Conservation (phyloP, 2,888 invertebrate genomes). For the Ochlodes sylvanus region DNA sequence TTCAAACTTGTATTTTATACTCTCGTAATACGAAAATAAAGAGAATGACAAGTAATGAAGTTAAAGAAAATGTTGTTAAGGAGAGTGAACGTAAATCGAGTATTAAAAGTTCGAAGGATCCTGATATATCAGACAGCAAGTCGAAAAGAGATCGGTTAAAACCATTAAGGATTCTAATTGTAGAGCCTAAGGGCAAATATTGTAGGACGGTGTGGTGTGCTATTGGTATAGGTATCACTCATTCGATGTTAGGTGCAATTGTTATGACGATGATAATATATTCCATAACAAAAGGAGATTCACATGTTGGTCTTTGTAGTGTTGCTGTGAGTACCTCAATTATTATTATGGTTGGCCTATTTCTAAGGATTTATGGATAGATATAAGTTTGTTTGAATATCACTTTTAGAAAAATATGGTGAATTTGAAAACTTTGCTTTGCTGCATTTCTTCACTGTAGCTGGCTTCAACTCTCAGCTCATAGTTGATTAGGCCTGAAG, state of each 20-base stretch:
- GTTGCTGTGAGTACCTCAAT: conserved; percentile 51
- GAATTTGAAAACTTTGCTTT: too few relatives aligned
- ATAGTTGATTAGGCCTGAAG: too few relatives aligned
- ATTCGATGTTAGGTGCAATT: conserved; percentile 55
- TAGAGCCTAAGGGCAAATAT: conserved; percentile 52
- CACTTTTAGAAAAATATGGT: too few relatives aligned
- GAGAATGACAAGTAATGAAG: conserved; percentile 6
- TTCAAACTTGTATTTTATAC: neutral
- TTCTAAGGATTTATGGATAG: too few relatives aligned
- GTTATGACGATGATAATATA: conserved; percentile 52
- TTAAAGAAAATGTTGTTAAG: conserved; percentile 13
- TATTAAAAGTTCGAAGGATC: conserved; percentile 3
- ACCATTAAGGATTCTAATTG: conserved; percentile 51
- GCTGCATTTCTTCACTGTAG: too few relatives aligned
- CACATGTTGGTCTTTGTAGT: conserved; percentile 51
- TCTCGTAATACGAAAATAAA: neutral
- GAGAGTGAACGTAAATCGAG: conserved; percentile 17
- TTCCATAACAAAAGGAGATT: conserved; percentile 45
- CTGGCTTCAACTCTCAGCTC: too few relatives aligned
- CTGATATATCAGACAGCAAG: conserved; percentile 1
- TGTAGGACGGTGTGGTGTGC: conserved; percentile 53
- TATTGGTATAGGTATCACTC: conserved; percentile 50
- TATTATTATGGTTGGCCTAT: too few relatives aligned
- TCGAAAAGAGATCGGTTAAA: conserved; percentile 8
- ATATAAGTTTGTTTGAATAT: too few relatives aligned